These are phyloP conservation scores for Plutella xylostella DNA, from an alignment of 2,888 invertebrate species.

Conservation along the genomic window DNA sequence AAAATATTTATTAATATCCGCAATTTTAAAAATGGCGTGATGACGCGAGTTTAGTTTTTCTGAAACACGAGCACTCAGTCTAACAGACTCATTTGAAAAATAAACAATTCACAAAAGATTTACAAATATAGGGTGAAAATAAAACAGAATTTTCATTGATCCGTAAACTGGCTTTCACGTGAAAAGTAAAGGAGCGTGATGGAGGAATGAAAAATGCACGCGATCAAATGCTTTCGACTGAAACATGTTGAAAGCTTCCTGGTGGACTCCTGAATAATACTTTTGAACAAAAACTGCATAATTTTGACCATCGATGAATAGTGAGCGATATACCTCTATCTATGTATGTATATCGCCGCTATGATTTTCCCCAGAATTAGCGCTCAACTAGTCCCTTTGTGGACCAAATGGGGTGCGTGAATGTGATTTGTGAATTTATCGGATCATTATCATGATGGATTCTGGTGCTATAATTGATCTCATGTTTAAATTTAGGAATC, in stretches of 20 bases:
- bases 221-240: not conserved
- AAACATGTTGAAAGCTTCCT: not conserved
- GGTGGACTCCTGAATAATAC: not conserved
- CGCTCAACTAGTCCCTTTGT: slow-evolving; percentile 38
- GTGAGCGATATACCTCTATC: too few species aligned
- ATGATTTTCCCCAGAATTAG: slow-evolving; percentile 36
- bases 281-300: not conserved
- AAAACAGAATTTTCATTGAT: not conserved
- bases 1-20: too few species aligned
- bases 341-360: not conserved
- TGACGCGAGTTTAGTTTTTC: not conserved
- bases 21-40: too few species aligned
- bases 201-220: slow-evolving; percentile 1
- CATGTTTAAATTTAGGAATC: too few species aligned
- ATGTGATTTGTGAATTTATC: too few species aligned
- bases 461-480: too few species aligned
- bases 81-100: not conserved
- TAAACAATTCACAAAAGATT: not conserved
- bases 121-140: not conserved
- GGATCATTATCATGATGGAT: too few species aligned
- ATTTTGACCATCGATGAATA: slow-evolving; percentile 12
- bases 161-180: not conserved
- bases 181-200: not conserved
- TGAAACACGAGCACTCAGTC: not conserved
- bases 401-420: slow-evolving; percentile 32